Percentiles rank a stretch among this genome's conserved stretches.
phyloP scores from a whole-genome alignment of 1,140 invertebrate species.

The Teleopsis dalmanni region DNA sequence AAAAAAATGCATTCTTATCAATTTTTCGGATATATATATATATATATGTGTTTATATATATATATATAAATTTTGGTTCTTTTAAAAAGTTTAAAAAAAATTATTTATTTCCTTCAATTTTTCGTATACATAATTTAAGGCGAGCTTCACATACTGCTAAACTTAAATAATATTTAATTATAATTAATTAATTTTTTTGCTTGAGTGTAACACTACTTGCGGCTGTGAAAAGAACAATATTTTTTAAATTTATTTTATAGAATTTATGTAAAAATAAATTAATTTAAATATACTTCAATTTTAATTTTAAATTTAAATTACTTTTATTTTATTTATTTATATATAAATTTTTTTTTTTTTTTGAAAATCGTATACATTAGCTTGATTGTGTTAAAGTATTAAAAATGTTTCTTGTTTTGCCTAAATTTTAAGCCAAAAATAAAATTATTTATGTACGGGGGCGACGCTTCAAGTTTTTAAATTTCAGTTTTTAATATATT shows the following conservation, averaged over 20 bases:
- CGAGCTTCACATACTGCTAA: too few relatives aligned
- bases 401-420: conserved; percentile 16
- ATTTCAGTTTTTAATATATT: too few relatives aligned
- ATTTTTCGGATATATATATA: too few relatives aligned
- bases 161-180: too few relatives aligned
- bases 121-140: conserved; percentile 14
- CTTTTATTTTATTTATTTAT: conserved; percentile 2
- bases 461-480: too few relatives aligned
- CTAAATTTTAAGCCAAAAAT: conserved; percentile 1
- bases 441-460: not conserved
- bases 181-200: too few relatives aligned
- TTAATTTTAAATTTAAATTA: not conserved
- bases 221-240: too few relatives aligned
- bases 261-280: not conserved
- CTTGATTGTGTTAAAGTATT: conserved; percentile 28
- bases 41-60: too few relatives aligned
- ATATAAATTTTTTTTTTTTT: conserved; percentile 19
- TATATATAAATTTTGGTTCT: too few relatives aligned
- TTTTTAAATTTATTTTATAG: conserved; percentile 1
- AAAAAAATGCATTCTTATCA: too few relatives aligned
- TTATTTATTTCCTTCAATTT: conserved; percentile 22
- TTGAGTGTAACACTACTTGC: too few relatives aligned
- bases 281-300: not conserved
- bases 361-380: conserved; percentile 42
- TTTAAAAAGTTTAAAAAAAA: too few relatives aligned